Evolutionary conservation across 2,888 invertebrate species (phyloP), one percentile per base, ranked within the genome.

Genomic region (Slavum lentiscoides): DNA sequence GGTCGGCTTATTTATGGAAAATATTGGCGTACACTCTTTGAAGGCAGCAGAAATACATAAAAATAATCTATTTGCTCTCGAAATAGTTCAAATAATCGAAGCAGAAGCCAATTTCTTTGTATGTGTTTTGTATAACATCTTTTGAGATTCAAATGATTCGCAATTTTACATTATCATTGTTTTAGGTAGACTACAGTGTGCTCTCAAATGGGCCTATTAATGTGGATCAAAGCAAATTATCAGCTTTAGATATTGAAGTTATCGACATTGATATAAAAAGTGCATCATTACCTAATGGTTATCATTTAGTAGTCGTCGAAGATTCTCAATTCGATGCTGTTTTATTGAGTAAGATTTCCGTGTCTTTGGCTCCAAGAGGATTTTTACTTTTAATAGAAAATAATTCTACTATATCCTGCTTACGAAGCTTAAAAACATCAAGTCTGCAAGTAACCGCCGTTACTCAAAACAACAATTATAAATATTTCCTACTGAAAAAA

Each of bases 1-100:
- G 58, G 23, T 80, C 43, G 80, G 80, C 39, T 58, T 80, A 30
- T 64, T 80, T n/a, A 80, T 80, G 80, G 80, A 80, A 72, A 80
- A 80, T 17, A 30, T 72, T 15, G 80, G 80, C 39, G 39, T n/a
- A 2, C 80, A 39, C 21, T 1, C 39, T 43, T 6, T 80, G 19
- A 80, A 80, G 58, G 70, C 23, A 39, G 30, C 64, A 17, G 80
- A 80, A 64, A 23, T 80, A 19, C 58, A 72, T 7, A 80, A 80
- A 11, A 55, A 64, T 1, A 72, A 55, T 23, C 17, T 80, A 17
- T 64, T 64, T 4, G 72, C 80, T 3, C 7, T n/a, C 0, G 70
- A 80, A 2, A 72, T 80, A 8, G 70, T 80, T 21, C 55, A 17
- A 23, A 72, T 80, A 43, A 64, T 80, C 15, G 80, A 80, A 80